Percentiles rank a stretch among this genome's conserved stretches.
These are phyloP conservation scores for Tiliqua scincoides DNA, from an alignment of 2,113 vertebrate genomes.

Conservation along the genomic window DNA sequence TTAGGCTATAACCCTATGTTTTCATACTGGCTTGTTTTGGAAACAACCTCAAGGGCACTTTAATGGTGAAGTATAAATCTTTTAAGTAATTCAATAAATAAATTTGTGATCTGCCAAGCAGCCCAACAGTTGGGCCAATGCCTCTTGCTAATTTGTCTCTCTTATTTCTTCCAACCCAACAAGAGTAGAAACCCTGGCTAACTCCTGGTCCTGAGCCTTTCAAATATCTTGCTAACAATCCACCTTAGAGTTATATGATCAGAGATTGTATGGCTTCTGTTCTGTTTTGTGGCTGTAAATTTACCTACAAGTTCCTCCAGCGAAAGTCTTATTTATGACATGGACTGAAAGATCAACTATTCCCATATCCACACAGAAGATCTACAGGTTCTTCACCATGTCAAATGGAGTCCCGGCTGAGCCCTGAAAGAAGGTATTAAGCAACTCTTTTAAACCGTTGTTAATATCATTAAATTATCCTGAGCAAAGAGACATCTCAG, in stretches of 20 bases:
- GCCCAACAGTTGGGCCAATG: too few species aligned
- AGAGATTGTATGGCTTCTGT: neutral
- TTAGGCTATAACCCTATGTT: too few species aligned
- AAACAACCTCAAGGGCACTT: too few species aligned
- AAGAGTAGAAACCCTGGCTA: neutral
- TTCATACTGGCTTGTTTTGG: too few species aligned
- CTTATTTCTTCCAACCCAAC: neutral
- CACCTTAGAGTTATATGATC: neutral
- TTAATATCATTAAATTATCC: neutral
- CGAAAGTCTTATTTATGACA: neutral
- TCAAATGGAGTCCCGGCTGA: neutral
- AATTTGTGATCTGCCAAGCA: too few species aligned
- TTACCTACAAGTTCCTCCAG: neutral
- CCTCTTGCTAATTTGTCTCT: neutral
- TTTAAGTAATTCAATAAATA: too few species aligned
- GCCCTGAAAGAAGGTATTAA: neutral
- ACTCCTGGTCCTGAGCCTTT: neutral
- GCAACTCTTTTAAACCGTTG: neutral
- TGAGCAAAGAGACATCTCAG: constrained; percentile 29
- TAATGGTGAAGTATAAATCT: too few species aligned
- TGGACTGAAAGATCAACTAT: neutral
- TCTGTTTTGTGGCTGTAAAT: neutral
- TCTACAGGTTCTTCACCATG: neutral
- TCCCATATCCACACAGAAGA: neutral
- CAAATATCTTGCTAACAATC: neutral